Evolutionary conservation across 2,888 invertebrate species (phyloP).

Genomic region (Eilema sororculum): DNA sequence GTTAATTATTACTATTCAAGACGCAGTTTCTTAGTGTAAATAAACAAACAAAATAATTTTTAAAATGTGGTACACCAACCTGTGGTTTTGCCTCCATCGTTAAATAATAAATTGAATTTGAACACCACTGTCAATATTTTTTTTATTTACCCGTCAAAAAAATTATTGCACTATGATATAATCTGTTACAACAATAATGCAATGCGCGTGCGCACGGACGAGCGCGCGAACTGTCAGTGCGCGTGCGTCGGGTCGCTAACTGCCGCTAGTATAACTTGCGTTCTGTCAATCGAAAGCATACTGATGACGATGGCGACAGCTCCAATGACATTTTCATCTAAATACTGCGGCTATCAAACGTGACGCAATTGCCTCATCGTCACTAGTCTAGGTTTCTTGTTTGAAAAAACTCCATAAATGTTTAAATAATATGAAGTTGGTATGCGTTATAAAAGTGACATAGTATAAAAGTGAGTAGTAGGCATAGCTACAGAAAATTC

Average conservation of each 20-base stretch:
- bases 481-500: no score
- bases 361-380: constrained; percentile 8
- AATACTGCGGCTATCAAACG: not conserved
- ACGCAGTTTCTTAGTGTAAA: constrained; percentile 39
- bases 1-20: constrained; percentile 37
- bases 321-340: constrained; percentile 34
- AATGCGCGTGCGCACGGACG: constrained; percentile 61
- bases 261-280: constrained; percentile 54
- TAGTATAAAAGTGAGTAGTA: not conserved
- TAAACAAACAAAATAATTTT: not conserved
- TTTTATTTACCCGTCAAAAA: constrained; percentile 36
- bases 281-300: constrained; percentile 29
- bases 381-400: not conserved
- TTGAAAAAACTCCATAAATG: not conserved
- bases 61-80: constrained; percentile 59
- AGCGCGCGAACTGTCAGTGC: constrained; percentile 64
- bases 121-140: constrained; percentile 42
- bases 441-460: not conserved
- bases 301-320: constrained; percentile 10
- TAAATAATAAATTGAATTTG: constrained; percentile 36
- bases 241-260: constrained; percentile 37
- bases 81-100: constrained; percentile 57
- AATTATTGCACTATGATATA: constrained; percentile 55
- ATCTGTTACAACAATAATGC: constrained; percentile 30
- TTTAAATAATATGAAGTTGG: not conserved